These are phyloP conservation scores for Nibea coibor DNA, from an alignment of 2,113 vertebrate genomes.

Conservation along the genomic window DNA sequence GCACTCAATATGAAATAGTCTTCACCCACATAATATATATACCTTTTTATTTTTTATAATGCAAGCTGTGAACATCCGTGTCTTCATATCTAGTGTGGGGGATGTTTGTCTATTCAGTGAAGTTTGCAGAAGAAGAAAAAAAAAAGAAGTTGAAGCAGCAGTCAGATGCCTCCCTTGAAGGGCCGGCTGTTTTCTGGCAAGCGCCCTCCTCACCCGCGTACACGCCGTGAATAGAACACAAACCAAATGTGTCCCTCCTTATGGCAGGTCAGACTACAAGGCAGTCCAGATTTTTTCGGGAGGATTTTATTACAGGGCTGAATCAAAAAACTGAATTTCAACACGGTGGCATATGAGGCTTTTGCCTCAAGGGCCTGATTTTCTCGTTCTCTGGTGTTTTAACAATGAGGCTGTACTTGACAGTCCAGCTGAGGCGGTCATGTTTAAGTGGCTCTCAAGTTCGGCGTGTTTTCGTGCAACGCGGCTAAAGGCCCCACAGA, in stretches of 20 bases:
- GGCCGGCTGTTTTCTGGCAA: slow-evolving; percentile 58
- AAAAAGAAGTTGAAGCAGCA: slow-evolving; percentile 20
- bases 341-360: slow-evolving; percentile 56
- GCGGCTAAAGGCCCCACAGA: slow-evolving; percentile 34
- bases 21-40: neutral
- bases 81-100: neutral
- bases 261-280: slow-evolving; percentile 61
- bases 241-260: slow-evolving; percentile 55
- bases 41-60: neutral
- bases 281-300: slow-evolving; percentile 43
- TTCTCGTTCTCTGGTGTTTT: slow-evolving; percentile 70
- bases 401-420: slow-evolving; percentile 70
- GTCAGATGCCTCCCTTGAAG: slow-evolving; percentile 64
- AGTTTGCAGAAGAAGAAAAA: slow-evolving; percentile 7
- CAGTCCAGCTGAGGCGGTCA: slow-evolving; percentile 57
- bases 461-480: slow-evolving; percentile 46
- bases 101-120: neutral
- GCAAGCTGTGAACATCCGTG: neutral
- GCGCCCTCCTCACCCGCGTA: slow-evolving; percentile 33
- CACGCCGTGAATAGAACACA: slow-evolving; percentile 56
- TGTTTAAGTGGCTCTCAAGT: slow-evolving; percentile 61
- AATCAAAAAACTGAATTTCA: slow-evolving; percentile 69
- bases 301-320: slow-evolving; percentile 36
- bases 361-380: slow-evolving; percentile 69
- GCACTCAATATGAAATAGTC: slow-evolving; percentile 6